Evolutionary conservation across 2,797 vertebrate species (phyloP).

Genomic region (Notolabrus celidotus): DNA sequence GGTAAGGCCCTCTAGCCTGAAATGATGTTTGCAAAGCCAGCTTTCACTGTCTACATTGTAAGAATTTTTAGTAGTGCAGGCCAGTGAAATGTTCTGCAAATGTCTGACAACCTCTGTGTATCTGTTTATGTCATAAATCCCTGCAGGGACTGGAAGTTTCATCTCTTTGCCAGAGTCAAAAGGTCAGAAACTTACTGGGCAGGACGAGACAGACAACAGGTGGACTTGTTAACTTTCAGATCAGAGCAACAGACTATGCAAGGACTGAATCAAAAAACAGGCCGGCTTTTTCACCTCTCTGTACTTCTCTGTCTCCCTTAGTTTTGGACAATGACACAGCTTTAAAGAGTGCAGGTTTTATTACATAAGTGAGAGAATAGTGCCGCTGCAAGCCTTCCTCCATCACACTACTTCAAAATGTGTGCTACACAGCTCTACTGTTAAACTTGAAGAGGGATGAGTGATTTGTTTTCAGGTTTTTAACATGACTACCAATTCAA

Average conservation of each 20-base stretch:
- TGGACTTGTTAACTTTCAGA: conserved; percentile 51
- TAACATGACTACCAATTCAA: too few relatives aligned
- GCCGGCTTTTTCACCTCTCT: conserved; percentile 23
- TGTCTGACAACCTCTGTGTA: conserved; percentile 22
- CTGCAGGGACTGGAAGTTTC: conserved; percentile 31
- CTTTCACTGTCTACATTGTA: background rate
- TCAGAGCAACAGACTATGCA: conserved; percentile 19
- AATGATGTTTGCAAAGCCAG: background rate
- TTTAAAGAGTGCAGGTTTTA: conserved; percentile 2
- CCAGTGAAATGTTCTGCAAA: background rate
- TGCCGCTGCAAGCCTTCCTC: background rate
- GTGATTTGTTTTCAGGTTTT: too few relatives aligned
- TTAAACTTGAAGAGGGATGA: too few relatives aligned
- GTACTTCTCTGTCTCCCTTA: conserved; percentile 4
- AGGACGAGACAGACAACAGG: conserved; percentile 44
- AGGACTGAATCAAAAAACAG: conserved; percentile 24
- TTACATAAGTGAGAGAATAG: conserved; percentile 8
- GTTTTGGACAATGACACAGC: conserved; percentile 8
- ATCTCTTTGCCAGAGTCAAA: conserved; percentile 46
- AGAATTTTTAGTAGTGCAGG: conserved; percentile 1
- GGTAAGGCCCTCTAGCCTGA: background rate
- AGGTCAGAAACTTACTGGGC: conserved; percentile 44
- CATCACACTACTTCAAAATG: too few relatives aligned
- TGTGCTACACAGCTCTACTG: too few relatives aligned
- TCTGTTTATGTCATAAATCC: conserved; percentile 19